Conservation (phyloP, 1,140 invertebrate species). For the Temnothorax longispinosus region DNA sequence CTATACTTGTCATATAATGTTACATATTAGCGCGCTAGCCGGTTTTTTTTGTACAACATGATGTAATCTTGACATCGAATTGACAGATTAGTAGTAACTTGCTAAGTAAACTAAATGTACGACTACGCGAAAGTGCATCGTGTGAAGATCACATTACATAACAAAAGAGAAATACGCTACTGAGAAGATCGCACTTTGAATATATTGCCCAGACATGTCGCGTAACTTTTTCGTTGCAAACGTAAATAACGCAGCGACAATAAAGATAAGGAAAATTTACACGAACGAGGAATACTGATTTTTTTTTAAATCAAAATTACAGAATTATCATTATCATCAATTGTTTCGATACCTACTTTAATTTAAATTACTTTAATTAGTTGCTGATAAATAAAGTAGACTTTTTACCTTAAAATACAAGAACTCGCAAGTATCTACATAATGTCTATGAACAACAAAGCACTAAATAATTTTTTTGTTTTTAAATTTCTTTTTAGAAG, state of each 20-base stretch:
- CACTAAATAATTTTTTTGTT: neutral
- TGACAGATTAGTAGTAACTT: neutral
- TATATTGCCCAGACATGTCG: neutral
- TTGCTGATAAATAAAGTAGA: neutral
- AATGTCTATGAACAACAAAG: neutral
- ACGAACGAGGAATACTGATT: neutral
- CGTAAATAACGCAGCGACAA: neutral
- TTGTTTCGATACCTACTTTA: neutral
- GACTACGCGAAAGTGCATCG: slow-evolving; percentile 16
- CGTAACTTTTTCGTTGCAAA: neutral
- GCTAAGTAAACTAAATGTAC: slow-evolving; percentile 5
- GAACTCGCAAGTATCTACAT: neutral
- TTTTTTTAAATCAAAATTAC: neutral
- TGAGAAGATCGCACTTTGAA: neutral
- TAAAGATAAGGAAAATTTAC: neutral
- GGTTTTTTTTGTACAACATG: neutral
- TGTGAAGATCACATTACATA: neutral
- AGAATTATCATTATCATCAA: neutral
- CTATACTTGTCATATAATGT: neutral
- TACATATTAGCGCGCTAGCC: neutral
- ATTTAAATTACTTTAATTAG: neutral
- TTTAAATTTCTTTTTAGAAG: neutral
- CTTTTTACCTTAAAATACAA: neutral
- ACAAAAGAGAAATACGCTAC: neutral
- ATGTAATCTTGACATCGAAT: neutral